phyloP scores from a whole-genome alignment of 2,113 vertebrate species.

The human region DNA sequence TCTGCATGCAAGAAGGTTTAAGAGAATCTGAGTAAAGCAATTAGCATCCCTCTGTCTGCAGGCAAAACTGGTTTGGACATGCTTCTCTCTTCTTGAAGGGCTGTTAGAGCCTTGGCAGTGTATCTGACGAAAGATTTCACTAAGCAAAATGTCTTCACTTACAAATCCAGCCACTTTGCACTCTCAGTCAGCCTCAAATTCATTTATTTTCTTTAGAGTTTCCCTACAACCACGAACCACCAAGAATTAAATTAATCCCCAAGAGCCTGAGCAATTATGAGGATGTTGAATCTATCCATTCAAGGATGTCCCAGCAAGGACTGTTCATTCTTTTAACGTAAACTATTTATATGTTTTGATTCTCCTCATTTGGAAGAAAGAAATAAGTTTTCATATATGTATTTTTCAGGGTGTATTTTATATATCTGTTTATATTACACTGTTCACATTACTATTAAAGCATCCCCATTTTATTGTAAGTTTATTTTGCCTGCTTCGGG shows the following conservation, averaged over 20 bases:
- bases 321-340: slow-evolving; percentile 68
- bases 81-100: slow-evolving; percentile 59
- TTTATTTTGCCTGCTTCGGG: slow-evolving; percentile 21
- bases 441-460: background rate
- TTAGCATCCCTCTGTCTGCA: slow-evolving; percentile 61
- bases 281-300: slow-evolving; percentile 71
- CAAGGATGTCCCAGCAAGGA: background rate
- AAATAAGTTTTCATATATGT: background rate
- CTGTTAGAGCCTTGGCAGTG: slow-evolving; percentile 63
- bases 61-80: slow-evolving; percentile 74
- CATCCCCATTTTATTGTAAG: background rate
- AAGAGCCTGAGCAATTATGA: slow-evolving; percentile 70
- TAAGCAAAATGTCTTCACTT: slow-evolving; percentile 79
- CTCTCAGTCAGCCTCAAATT: background rate
- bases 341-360: slow-evolving; percentile 65
- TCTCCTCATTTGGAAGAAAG: background rate
- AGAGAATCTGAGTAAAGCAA: slow-evolving; percentile 75
- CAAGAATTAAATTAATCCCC: slow-evolving; percentile 75
- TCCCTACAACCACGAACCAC: slow-evolving; percentile 71
- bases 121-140: slow-evolving; percentile 71
- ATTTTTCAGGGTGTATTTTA: background rate
- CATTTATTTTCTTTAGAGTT: slow-evolving; percentile 52
- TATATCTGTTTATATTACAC: background rate
- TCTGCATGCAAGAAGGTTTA: slow-evolving; percentile 76
- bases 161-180: slow-evolving; percentile 73